Conservation (phyloP, 1,140 invertebrate species). For the Megalonaias nervosa region DNA sequence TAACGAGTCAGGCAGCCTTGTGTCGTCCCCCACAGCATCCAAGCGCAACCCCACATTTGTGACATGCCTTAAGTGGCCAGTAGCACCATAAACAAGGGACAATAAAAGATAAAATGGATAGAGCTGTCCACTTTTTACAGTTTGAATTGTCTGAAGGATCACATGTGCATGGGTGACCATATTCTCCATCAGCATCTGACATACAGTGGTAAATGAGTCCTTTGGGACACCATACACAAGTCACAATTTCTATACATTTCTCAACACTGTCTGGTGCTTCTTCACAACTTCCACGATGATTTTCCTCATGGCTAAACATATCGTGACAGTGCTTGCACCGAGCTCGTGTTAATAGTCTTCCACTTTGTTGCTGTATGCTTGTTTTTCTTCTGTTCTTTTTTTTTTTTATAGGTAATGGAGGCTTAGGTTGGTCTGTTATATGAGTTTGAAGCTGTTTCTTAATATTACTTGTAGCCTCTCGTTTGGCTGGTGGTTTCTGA, state of each 20-base stretch:
- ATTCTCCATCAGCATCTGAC: slow-evolving; percentile 80
- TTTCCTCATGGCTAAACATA: slow-evolving; percentile 80
- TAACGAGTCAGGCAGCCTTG: slow-evolving; percentile 72
- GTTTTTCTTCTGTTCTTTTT: slow-evolving; percentile 40
- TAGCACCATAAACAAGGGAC: slow-evolving; percentile 96
- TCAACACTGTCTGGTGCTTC: slow-evolving; percentile 89
- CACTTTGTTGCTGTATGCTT: slow-evolving; percentile 22
- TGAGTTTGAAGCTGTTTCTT: slow-evolving; percentile 37
- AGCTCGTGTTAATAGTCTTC: slow-evolving; percentile 41
- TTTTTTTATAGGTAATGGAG: slow-evolving; percentile 61
- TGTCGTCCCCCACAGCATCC: slow-evolving; percentile 88
- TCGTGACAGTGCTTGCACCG: slow-evolving; percentile 73
- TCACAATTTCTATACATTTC: slow-evolving; percentile 84
- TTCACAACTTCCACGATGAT: slow-evolving; percentile 87
- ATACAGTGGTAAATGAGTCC: slow-evolving; percentile 95
- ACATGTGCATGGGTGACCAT: slow-evolving; percentile 72
- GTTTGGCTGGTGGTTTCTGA: slow-evolving; percentile 58
- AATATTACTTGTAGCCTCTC: slow-evolving; percentile 51
- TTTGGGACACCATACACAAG: slow-evolving; percentile 85
- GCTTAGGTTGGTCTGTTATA: slow-evolving; percentile 42
- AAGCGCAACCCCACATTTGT: slow-evolving; percentile 84
- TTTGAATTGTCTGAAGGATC: slow-evolving; percentile 68
- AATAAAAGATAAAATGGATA: slow-evolving; percentile 87
- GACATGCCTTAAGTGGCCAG: slow-evolving; percentile 86
- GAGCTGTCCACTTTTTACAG: slow-evolving; percentile 81